Conservation (phyloP, 2,113 vertebrate species). For the Camelus dromedarius region DNA sequence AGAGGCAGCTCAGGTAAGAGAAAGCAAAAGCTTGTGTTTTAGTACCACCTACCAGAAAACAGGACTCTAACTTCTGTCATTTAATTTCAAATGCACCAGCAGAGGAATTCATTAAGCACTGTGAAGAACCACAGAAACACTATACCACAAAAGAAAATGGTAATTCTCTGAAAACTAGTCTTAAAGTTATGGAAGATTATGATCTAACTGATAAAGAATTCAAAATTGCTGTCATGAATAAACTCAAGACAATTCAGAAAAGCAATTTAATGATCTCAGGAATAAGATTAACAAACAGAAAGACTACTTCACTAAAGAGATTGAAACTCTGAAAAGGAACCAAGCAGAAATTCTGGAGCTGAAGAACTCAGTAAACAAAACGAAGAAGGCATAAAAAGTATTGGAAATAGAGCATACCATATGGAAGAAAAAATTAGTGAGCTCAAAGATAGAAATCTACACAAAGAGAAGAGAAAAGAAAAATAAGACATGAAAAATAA, state of each 20-base stretch:
- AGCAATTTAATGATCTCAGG: background rate
- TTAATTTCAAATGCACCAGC: background rate
- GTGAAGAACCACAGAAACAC: background rate
- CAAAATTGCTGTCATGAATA: background rate
- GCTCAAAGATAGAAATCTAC: background rate
- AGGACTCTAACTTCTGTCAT: background rate
- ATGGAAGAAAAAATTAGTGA: background rate
- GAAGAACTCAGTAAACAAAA: background rate
- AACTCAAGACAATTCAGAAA: background rate
- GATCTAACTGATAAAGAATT: background rate
- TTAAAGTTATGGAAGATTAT: background rate
- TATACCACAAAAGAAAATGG: background rate
- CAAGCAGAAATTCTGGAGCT: background rate
- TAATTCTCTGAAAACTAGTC: background rate
- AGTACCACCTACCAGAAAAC: background rate
- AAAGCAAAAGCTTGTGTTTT: background rate
- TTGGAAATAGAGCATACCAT: background rate
- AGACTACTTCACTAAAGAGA: background rate
- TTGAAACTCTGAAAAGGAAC: background rate
- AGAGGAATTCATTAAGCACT: background rate
- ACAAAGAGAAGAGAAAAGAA: background rate
- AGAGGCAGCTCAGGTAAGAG: background rate
- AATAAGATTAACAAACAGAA: background rate
- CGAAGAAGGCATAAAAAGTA: background rate
- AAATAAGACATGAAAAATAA: background rate